These are phyloP conservation scores for Daubentonia madagascariensis DNA, from an alignment of 2,113 vertebrate genomes.

Conservation along the genomic window DNA sequence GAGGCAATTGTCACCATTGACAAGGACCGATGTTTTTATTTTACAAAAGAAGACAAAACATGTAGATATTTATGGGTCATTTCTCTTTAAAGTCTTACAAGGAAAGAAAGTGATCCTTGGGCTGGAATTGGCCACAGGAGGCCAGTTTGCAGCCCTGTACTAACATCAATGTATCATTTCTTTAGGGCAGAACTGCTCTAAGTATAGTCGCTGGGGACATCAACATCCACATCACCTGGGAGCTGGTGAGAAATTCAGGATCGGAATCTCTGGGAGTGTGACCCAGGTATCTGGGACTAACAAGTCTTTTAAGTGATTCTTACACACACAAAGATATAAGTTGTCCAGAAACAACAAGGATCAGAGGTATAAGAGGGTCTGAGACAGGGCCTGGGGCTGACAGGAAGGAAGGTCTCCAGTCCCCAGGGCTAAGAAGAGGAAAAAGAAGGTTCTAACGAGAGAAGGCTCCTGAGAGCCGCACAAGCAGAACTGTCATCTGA, in stretches of 20 bases:
- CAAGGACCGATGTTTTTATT: neutral
- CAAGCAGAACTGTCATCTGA: neutral
- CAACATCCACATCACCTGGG: neutral
- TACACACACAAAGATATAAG: neutral
- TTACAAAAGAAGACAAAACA: slow-evolving; percentile 19
- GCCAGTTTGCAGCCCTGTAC: neutral
- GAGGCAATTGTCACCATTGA: neutral
- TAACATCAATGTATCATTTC: neutral
- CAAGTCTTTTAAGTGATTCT: neutral
- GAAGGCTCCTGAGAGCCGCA: neutral
- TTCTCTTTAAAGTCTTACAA: neutral
- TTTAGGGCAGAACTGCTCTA: neutral
- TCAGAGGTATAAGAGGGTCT: neutral
- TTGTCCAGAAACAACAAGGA: neutral
- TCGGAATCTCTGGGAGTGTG: neutral
- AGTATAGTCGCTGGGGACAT: neutral
- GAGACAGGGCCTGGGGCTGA: neutral
- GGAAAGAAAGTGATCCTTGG: neutral
- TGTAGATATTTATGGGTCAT: neutral
- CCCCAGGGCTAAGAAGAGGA: neutral
- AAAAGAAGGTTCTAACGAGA: neutral
- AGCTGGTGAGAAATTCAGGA: neutral
- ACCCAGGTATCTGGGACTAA: neutral
- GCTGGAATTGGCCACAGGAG: neutral
- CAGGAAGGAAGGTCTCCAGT: neutral